phyloP scores from a whole-genome alignment of 2,113 vertebrate species.

The Thryonomys swinderianus region DNA sequence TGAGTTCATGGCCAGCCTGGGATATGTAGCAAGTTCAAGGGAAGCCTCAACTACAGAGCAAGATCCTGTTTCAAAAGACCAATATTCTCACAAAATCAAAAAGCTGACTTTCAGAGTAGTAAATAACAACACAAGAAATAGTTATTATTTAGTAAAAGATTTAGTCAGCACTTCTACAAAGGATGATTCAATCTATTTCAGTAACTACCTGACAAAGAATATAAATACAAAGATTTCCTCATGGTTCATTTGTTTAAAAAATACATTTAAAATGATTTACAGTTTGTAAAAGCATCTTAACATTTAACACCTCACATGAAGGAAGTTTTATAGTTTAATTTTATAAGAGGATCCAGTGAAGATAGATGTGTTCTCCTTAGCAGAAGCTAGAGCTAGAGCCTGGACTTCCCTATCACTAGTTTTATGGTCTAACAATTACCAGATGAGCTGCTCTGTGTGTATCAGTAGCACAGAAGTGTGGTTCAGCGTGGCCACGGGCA shows the following conservation, averaged over 20 bases:
- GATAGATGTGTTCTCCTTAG: background rate
- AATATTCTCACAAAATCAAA: background rate
- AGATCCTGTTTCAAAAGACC: background rate
- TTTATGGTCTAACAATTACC: background rate
- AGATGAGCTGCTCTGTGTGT: background rate
- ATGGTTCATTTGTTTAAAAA: background rate
- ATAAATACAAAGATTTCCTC: background rate
- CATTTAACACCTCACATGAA: background rate
- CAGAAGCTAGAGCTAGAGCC: background rate
- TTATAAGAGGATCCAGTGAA: background rate
- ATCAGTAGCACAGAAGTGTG: background rate
- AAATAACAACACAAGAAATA: conserved; percentile 15
- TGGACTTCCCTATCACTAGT: background rate
- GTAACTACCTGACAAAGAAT: conserved; percentile 12
- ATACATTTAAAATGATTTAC: background rate
- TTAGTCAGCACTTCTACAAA: background rate
- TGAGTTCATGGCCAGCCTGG: background rate
- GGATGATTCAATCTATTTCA: background rate
- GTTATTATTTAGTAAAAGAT: conserved; percentile 2
- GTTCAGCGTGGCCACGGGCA: background rate
- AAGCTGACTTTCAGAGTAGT: background rate
- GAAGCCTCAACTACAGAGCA: background rate
- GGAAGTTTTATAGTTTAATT: background rate
- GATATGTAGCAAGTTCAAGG: background rate
- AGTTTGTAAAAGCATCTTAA: conserved; percentile 30